Percentiles rank a stretch among this genome's conserved stretches.
phyloP scores from a whole-genome alignment of 92 coral and sea anemone genomes.

The Anthopleura xanthogrammica region DNA sequence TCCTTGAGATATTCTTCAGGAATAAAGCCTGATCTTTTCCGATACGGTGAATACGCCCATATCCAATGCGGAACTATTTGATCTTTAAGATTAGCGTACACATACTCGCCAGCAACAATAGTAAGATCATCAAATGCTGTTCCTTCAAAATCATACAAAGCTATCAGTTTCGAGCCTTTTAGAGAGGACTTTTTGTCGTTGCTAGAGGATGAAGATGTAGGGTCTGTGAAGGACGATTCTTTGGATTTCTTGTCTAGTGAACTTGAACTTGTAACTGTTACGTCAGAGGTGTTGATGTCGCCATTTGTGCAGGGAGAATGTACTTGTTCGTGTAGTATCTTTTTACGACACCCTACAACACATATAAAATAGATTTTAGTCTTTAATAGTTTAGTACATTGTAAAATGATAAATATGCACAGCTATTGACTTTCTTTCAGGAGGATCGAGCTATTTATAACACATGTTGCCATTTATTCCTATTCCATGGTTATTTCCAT shows the following conservation, averaged over 20 bases:
- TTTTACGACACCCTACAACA: slow-evolving; percentile 34
- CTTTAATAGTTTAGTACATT: too few species aligned
- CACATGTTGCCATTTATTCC: background rate
- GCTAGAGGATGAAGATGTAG: slow-evolving; percentile 63
- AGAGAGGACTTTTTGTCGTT: slow-evolving; percentile 60
- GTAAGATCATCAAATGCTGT: slow-evolving; percentile 76
- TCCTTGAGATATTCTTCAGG: slow-evolving; percentile 77
- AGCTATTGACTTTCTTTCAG: too few species aligned
- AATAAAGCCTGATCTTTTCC: slow-evolving; percentile 78
- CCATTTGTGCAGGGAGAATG: slow-evolving; percentile 10
- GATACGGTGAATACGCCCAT: slow-evolving; percentile 85
- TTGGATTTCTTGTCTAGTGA: slow-evolving; percentile 50
- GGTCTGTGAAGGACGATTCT: slow-evolving; percentile 47
- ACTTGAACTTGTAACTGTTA: slow-evolving; percentile 64
- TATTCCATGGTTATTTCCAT: background rate
- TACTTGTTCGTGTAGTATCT: slow-evolving; percentile 9
- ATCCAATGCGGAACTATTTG: slow-evolving; percentile 80
- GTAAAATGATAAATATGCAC: too few species aligned
- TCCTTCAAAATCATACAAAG: slow-evolving; percentile 68
- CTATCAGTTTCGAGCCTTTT: slow-evolving; percentile 69
- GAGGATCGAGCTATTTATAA: too few species aligned
- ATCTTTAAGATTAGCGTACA: slow-evolving; percentile 84
- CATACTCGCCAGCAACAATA: slow-evolving; percentile 80
- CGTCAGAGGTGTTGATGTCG: slow-evolving; percentile 60
- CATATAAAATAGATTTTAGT: background rate